phyloP scores from a whole-genome alignment of 2,797 vertebrate genomes.

The Peromyscus aztecus region DNA sequence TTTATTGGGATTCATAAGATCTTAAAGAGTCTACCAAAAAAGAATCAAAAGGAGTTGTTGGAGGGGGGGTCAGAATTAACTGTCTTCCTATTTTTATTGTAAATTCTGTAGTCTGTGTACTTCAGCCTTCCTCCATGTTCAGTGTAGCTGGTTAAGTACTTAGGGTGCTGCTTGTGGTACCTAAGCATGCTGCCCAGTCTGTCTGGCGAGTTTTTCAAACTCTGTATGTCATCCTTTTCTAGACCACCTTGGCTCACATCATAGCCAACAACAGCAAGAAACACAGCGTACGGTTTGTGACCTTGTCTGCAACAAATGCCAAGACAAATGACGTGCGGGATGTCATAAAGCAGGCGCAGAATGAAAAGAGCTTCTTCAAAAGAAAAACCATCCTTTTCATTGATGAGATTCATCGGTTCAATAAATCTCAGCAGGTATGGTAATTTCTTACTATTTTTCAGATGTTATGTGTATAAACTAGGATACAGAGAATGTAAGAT shows the following conservation, averaged over 20 bases:
- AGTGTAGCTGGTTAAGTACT: background rate
- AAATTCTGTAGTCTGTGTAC: background rate
- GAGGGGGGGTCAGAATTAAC: background rate
- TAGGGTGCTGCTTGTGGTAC: background rate
- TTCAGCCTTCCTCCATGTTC: background rate
- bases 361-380: conserved; percentile 96
- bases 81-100: background rate
- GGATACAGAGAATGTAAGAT: background rate
- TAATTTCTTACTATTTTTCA: background rate
- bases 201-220: conserved; percentile 32
- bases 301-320: conserved; percentile 95
- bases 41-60: conserved; percentile 19
- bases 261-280: conserved; percentile 94
- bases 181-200: background rate
- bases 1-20: conserved; percentile 63
- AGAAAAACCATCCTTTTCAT: conserved; percentile 98
- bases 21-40: conserved; percentile 69
- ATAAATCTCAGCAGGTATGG: conserved; percentile 97
- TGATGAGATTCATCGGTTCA: conserved; percentile 99
- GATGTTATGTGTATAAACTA: background rate
- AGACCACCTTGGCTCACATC: conserved; percentile 98
- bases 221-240: conserved; percentile 75
- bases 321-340: conserved; percentile 95
- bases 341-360: conserved; percentile 97
- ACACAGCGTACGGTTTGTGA: conserved; percentile 93